Base-by-base conservation (phyloP, 2,888 invertebrate genomes). In the Cephus rjabovi region DNA sequence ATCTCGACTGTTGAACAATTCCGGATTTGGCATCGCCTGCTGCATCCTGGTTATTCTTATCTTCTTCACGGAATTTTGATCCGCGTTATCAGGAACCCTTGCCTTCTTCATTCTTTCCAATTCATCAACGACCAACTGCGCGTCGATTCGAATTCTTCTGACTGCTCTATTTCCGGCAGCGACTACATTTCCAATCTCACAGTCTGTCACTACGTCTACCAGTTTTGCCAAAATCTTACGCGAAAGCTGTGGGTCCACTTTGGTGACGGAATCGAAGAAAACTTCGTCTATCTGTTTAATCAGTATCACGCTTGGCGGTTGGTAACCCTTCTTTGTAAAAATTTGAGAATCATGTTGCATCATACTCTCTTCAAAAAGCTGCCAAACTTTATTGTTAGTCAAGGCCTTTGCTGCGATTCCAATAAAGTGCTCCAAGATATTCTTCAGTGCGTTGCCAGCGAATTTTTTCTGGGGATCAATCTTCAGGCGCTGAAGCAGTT, bases 111-210 rank as follows among this genome's bases (percentile, higher is more conserved):
- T 96, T 73, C 90, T 89, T 33, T 92, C 90, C 12, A 96, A 90
- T 82, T 95, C 93, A 0, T 93, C 90, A 23, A 93, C 92, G 33
- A 96, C 92, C 34, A 95, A 92, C 34, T 92, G 88, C 11, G 95
- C 94, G 79, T 95, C 93, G 12, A 97, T 90, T 79, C 93, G 92
- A 30, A 96, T 94, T 84, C 94, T 94, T 85, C 95, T 95, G 84
- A 96, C 94, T 3, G 94, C 92, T 85, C 94, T 94, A 12, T 93
- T 94, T 0, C 94, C 95, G 0, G 93, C 92, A 76, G 95, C 84
- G 0, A 89, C 83, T 0, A 91, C 86, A 0, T 76, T 84, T 40
- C 86, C 86, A 1, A 87, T 81, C 11, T 91, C 88, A 69, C 89
- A 90, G 35, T 90, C 88, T 0, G 90, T 90, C 4, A 89, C 87